Evolutionary conservation across 2,888 invertebrate genomes (phyloP).

Genomic region (Sipha maydis): DNA sequence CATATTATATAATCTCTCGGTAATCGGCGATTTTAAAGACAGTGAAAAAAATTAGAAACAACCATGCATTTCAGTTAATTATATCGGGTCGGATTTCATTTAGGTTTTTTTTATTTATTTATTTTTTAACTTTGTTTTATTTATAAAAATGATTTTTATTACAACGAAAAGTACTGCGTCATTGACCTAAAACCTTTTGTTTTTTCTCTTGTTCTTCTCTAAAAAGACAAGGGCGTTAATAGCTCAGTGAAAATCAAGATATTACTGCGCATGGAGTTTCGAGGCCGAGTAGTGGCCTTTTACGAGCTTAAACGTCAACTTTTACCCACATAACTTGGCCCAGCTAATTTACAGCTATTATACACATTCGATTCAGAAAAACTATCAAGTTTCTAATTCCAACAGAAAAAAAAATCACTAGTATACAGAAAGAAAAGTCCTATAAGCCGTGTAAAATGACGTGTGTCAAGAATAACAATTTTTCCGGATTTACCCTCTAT

Average conservation of each 20-base stretch:
- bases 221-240: constrained; percentile 45
- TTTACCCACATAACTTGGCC: constrained; percentile 26
- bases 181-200: constrained; percentile 60
- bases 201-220: constrained; percentile 32
- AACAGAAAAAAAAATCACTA: not conserved
- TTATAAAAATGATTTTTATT: not conserved
- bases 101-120: not conserved
- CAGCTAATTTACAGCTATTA: constrained; percentile 12
- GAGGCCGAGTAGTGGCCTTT: constrained; percentile 48
- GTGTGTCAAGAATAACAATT: constrained; percentile 58
- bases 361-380: not conserved
- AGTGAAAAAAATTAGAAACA: not conserved
- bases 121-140: not conserved
- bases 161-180: constrained; percentile 26
- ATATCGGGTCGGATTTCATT: not conserved
- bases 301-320: constrained; percentile 33
- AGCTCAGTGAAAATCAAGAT: constrained; percentile 49
- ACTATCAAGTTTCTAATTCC: constrained; percentile 2
- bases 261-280: constrained; percentile 14
- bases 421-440: constrained; percentile 1
- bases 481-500: constrained; percentile 44
- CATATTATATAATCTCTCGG: constrained; percentile 27
- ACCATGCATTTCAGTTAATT: constrained; percentile 22
- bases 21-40: constrained; percentile 24
- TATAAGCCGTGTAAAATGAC: constrained; percentile 53